phyloP scores from a whole-genome alignment of 2,888 invertebrate genomes.

The Julus scandinavius region DNA sequence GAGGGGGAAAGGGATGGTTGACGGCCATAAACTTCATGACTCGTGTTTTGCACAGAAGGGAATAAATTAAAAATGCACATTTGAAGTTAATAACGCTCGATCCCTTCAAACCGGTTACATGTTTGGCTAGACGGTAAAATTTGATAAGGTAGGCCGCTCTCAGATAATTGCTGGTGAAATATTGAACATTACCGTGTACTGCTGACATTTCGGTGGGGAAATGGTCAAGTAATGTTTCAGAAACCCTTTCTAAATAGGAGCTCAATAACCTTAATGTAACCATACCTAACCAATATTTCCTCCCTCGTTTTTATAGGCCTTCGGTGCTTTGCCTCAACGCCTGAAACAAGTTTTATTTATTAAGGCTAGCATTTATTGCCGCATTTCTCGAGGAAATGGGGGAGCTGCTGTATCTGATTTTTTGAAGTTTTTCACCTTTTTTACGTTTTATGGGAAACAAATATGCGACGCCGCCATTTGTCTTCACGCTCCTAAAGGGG shows the following conservation, averaged over 20 bases:
- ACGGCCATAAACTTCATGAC: background rate
- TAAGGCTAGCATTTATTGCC: conserved; percentile 17
- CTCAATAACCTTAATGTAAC: conserved; percentile 26
- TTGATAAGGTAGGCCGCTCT: background rate
- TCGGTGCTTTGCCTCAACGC: background rate
- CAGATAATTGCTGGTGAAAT: conserved; percentile 13
- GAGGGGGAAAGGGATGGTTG: conserved; percentile 5
- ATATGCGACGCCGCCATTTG: conserved; percentile 13
- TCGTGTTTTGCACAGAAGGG: conserved; percentile 20
- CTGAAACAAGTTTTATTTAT: conserved; percentile 22
- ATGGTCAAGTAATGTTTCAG: background rate
- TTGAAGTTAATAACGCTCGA: background rate
- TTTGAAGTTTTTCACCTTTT: conserved; percentile 16
- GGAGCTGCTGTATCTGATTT: background rate
- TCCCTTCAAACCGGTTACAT: background rate
- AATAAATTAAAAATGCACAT: conserved; percentile 30
- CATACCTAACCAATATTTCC: conserved; percentile 38
- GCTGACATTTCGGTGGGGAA: background rate
- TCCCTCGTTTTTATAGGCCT: background rate
- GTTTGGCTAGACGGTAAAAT: conserved; percentile 12
- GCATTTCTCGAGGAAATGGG: background rate
- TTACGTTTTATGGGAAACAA: conserved; percentile 28
- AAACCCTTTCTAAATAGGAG: background rate
- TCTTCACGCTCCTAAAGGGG: conserved; percentile 23
- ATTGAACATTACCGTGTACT: background rate